phyloP scores from a whole-genome alignment of 2,113 vertebrate genomes.

The Crotophaga sulcirostris region DNA sequence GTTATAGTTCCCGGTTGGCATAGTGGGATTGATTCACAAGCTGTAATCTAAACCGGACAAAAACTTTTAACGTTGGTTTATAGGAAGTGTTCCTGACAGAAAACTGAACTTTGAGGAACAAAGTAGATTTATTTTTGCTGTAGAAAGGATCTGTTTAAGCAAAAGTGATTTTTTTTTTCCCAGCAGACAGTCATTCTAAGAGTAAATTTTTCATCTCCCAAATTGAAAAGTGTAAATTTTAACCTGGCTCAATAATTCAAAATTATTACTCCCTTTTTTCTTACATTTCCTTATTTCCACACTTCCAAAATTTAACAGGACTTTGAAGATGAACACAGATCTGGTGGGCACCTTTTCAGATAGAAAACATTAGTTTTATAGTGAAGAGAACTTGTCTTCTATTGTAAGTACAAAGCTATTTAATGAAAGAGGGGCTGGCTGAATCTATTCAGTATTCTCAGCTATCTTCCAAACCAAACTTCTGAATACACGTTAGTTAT shows the following conservation, averaged over 20 bases:
- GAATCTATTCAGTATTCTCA: constrained; percentile 2
- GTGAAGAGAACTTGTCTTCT: background rate
- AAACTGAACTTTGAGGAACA: background rate
- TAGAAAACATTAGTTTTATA: background rate
- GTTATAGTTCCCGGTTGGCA: background rate
- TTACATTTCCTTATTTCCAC: background rate
- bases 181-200: background rate
- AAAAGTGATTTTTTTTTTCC: background rate
- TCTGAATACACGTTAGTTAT: constrained; percentile 34
- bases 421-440: background rate
- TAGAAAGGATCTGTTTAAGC: background rate
- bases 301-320: background rate
- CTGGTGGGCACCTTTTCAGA: background rate
- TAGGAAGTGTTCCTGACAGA: background rate
- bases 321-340: background rate
- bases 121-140: background rate
- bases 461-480: constrained; percentile 43
- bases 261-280: background rate
- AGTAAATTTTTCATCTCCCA: background rate
- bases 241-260: background rate
- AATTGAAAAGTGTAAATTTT: constrained; percentile 9
- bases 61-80: background rate
- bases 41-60: background rate
- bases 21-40: background rate
- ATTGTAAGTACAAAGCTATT: background rate